A percentile compares a stretch with the other conserved stretches of the same genome.
phyloP scores from a whole-genome alignment of 2,888 invertebrate genomes.

The Melinaea menophilus region DNA sequence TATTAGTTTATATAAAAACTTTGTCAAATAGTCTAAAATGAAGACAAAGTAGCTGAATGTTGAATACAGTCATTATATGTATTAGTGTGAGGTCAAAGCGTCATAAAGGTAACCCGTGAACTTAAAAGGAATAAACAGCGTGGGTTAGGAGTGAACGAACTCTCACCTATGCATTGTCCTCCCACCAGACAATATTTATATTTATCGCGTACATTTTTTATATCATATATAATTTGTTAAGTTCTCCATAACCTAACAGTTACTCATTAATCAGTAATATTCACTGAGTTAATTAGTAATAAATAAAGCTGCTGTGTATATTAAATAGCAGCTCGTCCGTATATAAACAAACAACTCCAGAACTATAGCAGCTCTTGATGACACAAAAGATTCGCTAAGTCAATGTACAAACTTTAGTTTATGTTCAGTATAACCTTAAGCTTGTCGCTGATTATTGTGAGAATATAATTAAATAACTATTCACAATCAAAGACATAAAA shows the following conservation, averaged over 20 bases:
- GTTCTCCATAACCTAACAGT: too few species aligned
- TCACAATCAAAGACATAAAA: too few species aligned
- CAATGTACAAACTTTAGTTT: not conserved
- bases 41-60: too few species aligned
- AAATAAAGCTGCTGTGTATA: too few species aligned
- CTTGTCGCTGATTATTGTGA: too few species aligned
- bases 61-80: not conserved
- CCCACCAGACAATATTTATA: constrained; percentile 27
- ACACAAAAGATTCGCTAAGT: constrained; percentile 4
- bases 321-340: not conserved
- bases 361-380: not conserved
- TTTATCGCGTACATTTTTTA: constrained; percentile 9
- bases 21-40: too few species aligned
- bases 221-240: too few species aligned
- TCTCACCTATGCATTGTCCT: constrained; percentile 28
- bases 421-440: too few species aligned
- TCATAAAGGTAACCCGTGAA: constrained; percentile 11
- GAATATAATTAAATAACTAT: too few species aligned
- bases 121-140: constrained; percentile 25
- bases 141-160: constrained; percentile 33
- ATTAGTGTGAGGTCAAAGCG: constrained; percentile 1
- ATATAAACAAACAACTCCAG: not conserved
- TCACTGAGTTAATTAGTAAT: too few species aligned
- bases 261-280: too few species aligned
- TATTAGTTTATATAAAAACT: too few species aligned